Conservation (phyloP, 2,888 invertebrate genomes). For the Melieria crassipennis region DNA sequence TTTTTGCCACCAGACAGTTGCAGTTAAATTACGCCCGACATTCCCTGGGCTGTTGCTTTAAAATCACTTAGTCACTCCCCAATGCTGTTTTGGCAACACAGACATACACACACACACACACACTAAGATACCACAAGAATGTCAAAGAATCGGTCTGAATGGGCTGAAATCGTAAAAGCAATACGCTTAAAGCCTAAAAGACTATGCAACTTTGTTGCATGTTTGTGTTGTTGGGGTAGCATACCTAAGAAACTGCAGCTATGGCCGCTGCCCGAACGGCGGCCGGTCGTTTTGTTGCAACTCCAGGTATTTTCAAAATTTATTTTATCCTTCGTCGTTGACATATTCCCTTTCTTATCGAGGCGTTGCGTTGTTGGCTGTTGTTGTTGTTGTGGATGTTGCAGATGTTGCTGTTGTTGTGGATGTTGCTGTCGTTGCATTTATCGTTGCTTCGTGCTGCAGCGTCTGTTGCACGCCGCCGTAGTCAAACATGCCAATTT, state of each 20-base stretch:
- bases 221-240: conserved; percentile 22
- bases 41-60: too few species aligned
- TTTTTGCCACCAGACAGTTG: too few species aligned
- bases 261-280: conserved; percentile 65
- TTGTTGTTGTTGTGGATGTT: conserved; percentile 9
- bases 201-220: background rate
- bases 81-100: too few species aligned
- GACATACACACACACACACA: too few species aligned
- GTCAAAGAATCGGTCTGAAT: too few species aligned
- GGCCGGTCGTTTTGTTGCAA: conserved; percentile 64
- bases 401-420: conserved; percentile 34
- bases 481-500: too few species aligned
- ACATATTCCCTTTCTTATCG: conserved; percentile 37
- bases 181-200: too few species aligned
- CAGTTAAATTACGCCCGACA: too few species aligned
- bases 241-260: conserved; percentile 66
- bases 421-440: conserved; percentile 35
- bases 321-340: conserved; percentile 59
- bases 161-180: too few species aligned
- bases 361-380: background rate
- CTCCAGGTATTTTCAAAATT: conserved; percentile 64
- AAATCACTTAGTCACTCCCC: too few species aligned
- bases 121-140: too few species aligned
- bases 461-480: too few species aligned
- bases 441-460: conserved; percentile 19